A percentile compares a stretch with the other conserved stretches of the same genome.
These are phyloP conservation scores for Zaprionus africanus DNA, from an alignment of 1,140 invertebrate genomes.

Conservation along the genomic window DNA sequence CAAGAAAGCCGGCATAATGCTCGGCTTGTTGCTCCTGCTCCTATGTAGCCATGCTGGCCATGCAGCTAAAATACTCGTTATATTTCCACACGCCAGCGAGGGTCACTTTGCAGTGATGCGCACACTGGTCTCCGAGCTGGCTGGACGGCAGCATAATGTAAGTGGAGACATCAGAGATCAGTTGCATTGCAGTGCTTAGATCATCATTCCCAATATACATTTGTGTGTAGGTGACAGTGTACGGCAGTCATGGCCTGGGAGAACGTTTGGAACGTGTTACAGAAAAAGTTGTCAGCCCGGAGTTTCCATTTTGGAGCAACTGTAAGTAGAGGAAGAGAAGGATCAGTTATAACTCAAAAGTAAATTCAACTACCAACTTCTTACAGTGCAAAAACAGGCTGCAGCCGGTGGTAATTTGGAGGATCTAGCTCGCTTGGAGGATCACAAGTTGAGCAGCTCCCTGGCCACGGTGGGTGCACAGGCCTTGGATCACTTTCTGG, in stretches of 20 bases:
- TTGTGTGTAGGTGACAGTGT: constrained; percentile 59
- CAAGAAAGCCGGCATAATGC: neutral
- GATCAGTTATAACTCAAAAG: neutral
- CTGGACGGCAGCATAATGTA: constrained; percentile 73
- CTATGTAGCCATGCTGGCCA: neutral
- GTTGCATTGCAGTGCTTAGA: neutral
- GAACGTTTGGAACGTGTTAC: constrained; percentile 65
- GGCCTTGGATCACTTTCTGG: constrained; percentile 67
- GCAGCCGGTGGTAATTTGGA: constrained; percentile 51
- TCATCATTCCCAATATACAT: neutral
- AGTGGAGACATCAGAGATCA: constrained; percentile 22
- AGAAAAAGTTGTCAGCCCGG: constrained; percentile 64
- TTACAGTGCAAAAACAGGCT: constrained; percentile 62
- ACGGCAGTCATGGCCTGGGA: constrained; percentile 62
- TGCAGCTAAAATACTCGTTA: constrained; percentile 73
- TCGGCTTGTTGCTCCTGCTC: constrained; percentile 5
- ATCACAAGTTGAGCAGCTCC: constrained; percentile 48
- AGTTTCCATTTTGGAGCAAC: constrained; percentile 71
- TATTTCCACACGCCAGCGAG: constrained; percentile 79
- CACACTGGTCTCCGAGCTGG: constrained; percentile 77
- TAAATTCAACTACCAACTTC: neutral
- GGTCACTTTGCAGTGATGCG: constrained; percentile 81
- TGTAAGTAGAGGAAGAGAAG: constrained; percentile 44
- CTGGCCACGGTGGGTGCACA: constrained; percentile 57
- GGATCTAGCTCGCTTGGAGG: constrained; percentile 45